These are phyloP conservation scores for Rhopalosiphum nymphaeae DNA, from an alignment of 2,888 invertebrate genomes.

Conservation along the genomic window DNA sequence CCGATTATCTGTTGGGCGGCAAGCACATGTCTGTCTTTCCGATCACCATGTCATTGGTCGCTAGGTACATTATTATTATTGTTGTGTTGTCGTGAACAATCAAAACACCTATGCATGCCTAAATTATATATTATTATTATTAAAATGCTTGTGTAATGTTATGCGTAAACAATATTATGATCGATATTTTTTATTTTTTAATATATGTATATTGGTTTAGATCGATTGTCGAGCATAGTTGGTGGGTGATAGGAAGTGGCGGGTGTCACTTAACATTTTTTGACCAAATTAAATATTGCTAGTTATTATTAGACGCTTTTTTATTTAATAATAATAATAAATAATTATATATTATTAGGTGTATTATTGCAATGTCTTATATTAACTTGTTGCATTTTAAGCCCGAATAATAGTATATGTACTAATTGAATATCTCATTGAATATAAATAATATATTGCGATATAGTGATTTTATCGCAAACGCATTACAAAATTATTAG, in stretches of 20 bases:
- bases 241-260: neutral
- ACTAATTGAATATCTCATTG: neutral
- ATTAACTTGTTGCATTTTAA: neutral
- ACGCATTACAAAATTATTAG: neutral
- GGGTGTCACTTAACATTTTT: neutral
- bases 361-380: neutral
- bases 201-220: neutral
- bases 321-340: neutral
- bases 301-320: neutral
- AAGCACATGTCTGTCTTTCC: slow-evolving; percentile 84
- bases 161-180: neutral
- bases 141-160: neutral
- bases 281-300: no score
- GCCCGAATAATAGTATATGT: neutral
- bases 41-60: slow-evolving; percentile 83
- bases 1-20: slow-evolving; percentile 82
- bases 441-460: no score
- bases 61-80: slow-evolving; percentile 74
- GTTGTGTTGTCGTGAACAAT: neutral
- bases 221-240: neutral
- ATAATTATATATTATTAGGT: neutral
- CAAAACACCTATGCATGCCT: neutral
- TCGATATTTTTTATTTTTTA: neutral
- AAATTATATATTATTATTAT: no score
- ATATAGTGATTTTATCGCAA: neutral